Percentiles rank a stretch among this genome's conserved stretches.
These are phyloP conservation scores for Cheumatopsyche charites DNA, from an alignment of 1,140 invertebrate genomes.

Conservation along the genomic window DNA sequence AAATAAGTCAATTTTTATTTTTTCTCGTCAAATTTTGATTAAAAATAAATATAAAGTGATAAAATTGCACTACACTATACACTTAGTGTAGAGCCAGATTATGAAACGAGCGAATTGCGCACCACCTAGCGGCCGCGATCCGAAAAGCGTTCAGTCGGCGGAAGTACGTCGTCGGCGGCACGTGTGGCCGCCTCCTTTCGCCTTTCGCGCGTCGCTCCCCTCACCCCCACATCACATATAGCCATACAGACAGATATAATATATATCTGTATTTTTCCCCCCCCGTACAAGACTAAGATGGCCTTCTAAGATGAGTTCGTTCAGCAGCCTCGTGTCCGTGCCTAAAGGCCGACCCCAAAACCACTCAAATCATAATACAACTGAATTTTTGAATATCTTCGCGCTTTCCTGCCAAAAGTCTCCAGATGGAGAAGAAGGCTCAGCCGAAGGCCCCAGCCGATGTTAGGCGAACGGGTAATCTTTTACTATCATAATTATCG, in stretches of 20 bases:
- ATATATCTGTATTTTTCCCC: slow-evolving; percentile 59
- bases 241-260: slow-evolving; percentile 44
- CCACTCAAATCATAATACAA: neutral
- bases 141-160: no score
- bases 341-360: slow-evolving; percentile 41
- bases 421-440: slow-evolving; percentile 75
- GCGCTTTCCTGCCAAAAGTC: no score
- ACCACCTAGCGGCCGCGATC: slow-evolving; percentile 7
- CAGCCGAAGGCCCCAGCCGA: slow-evolving; percentile 48
- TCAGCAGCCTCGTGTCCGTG: slow-evolving; percentile 53
- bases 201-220: slow-evolving; percentile 20
- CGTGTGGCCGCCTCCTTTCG: slow-evolving; percentile 39
- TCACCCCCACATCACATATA: slow-evolving; percentile 21
- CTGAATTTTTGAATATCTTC: no score
- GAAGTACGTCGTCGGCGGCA: slow-evolving; percentile 34
- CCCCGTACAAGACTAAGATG: slow-evolving; percentile 70
- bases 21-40: no score
- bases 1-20: no score
- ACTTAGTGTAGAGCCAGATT: no score
- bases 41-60: no score
- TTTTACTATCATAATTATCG: neutral
- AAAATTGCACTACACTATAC: no score
- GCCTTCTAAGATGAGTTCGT: slow-evolving; percentile 80
- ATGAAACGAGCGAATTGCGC: no score
- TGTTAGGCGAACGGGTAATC: slow-evolving; percentile 13